Base-by-base conservation (phyloP, 2,113 vertebrate genomes). In the Loxodonta africana region DNA sequence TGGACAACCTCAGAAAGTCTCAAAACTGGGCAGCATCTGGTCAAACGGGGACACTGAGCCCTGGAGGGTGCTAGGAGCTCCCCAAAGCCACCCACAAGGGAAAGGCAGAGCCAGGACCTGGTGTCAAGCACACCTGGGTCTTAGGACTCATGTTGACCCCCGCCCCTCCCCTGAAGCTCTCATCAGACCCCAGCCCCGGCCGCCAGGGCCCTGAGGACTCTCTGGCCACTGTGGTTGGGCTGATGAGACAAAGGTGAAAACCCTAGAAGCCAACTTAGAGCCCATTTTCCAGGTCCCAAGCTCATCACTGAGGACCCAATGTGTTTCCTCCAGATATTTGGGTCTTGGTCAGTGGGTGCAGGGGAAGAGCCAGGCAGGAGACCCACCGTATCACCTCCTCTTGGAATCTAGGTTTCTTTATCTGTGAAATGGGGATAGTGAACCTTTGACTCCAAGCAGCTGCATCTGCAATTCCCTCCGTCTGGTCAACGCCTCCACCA, bases 191-290 rank as follows among this genome's bases (percentile, higher is more conserved):
- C 23, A 15, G 57, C 77, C n/a, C 12, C 12, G 4, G 33, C n/a
- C 30, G 4, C 28, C 83, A 44, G 67, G 53, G 8, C 44, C 28
- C 41, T 3, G 2, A 10, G 53, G 44, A 11, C 26, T 33, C 15
- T 5, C 60, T 14, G 21, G 57, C 62, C 69, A 30, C 46, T 6
- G 3, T 28, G 10, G 0, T 7, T 10, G 46, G 2, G 63, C 62
- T 60, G 2, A 41, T 18, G 23, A 53, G 51, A 9, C 63, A 73
- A 67, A 60, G 48, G 81, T 97, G 99, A 99, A 98, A 99, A 95
- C 89, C 99, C 99, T 97, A 76, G 37, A 74, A 25, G 73, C 44
- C 41, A 73, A 15, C 18, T 73, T 73, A 8, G 21, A 30, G 11
- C 67, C 67, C 33, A 11, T 48, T 8, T 10, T 30, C 30, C 15